Evolutionary conservation across 2,888 invertebrate genomes (phyloP).

Genomic region (Mimumesa dahlbomi): DNA sequence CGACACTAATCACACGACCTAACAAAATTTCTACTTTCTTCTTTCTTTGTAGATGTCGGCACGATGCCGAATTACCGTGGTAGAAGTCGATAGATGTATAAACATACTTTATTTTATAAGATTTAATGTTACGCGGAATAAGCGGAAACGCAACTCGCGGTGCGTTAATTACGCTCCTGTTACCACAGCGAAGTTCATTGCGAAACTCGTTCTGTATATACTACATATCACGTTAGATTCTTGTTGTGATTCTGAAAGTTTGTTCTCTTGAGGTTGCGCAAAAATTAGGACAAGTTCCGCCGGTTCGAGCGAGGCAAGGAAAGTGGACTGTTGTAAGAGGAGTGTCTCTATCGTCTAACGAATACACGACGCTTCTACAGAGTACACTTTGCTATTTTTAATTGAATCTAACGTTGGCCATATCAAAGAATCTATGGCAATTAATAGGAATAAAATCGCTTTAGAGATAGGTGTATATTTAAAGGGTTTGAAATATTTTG

Average conservation of each 20-base stretch:
- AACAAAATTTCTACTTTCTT: neutral
- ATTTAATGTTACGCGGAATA: too few relatives aligned
- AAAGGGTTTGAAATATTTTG: too few relatives aligned
- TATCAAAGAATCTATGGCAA: too few relatives aligned
- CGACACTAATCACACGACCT: neutral
- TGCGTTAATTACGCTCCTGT: neutral
- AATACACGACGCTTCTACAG: too few relatives aligned
- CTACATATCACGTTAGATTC: slow-evolving; percentile 5
- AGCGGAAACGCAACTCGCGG: neutral
- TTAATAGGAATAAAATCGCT: too few relatives aligned
- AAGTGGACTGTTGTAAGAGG: neutral
- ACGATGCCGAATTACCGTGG: too few relatives aligned
- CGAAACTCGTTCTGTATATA: neutral
- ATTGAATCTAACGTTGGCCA: too few relatives aligned
- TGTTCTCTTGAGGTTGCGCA: slow-evolving; percentile 4
- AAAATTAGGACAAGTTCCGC: slow-evolving; percentile 16
- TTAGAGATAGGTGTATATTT: too few relatives aligned
- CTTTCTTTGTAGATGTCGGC: neutral
- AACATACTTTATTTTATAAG: neutral
- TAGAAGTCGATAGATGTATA: neutral
- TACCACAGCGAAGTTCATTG: neutral
- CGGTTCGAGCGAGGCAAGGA: neutral
- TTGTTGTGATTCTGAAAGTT: neutral
- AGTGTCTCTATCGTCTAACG: neutral
- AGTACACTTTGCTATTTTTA: too few relatives aligned